Evolutionary conservation across 1,140 invertebrate species (phyloP).

Genomic region (Atta colombica): DNA sequence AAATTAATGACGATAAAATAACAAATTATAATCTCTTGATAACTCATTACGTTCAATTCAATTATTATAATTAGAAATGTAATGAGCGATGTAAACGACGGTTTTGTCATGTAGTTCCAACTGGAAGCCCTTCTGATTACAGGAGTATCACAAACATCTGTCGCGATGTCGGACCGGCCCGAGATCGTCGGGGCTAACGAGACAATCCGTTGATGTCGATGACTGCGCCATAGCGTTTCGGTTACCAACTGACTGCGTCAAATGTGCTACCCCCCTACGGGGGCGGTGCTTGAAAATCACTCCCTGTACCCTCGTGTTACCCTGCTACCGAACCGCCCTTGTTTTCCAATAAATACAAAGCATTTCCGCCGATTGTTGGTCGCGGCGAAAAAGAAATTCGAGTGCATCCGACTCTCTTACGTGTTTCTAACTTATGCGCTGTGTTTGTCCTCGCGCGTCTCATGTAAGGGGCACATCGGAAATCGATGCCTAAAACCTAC

Average conservation of each 20-base stretch:
- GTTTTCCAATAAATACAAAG: slow-evolving; percentile 86
- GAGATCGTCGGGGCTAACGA: background rate
- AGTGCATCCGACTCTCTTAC: background rate
- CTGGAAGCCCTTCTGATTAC: background rate
- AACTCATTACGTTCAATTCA: slow-evolving; percentile 9
- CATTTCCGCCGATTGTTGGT: slow-evolving; percentile 45
- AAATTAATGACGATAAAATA: background rate
- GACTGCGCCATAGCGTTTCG: slow-evolving; percentile 73
- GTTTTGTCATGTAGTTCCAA: background rate
- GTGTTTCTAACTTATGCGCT: no score
- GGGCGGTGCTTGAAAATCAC: slow-evolving; percentile 79
- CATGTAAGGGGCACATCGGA: slow-evolving; percentile 37
- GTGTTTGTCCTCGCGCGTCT: background rate
- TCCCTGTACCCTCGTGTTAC: slow-evolving; percentile 76
- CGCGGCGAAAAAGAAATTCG: slow-evolving; percentile 19
- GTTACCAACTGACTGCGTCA: slow-evolving; percentile 66
- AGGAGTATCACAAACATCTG: slow-evolving; percentile 24
- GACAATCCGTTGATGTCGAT: slow-evolving; percentile 62
- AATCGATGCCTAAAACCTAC: slow-evolving; percentile 69
- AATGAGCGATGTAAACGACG: background rate
- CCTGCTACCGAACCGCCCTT: slow-evolving; percentile 85
- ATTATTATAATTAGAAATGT: slow-evolving; percentile 4
- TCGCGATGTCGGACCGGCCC: background rate
- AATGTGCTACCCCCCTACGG: slow-evolving; percentile 71
- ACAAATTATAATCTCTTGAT: slow-evolving; percentile 56